Evolutionary conservation across 2,888 invertebrate genomes (phyloP).

Genomic region (Cephus sareptanus): DNA sequence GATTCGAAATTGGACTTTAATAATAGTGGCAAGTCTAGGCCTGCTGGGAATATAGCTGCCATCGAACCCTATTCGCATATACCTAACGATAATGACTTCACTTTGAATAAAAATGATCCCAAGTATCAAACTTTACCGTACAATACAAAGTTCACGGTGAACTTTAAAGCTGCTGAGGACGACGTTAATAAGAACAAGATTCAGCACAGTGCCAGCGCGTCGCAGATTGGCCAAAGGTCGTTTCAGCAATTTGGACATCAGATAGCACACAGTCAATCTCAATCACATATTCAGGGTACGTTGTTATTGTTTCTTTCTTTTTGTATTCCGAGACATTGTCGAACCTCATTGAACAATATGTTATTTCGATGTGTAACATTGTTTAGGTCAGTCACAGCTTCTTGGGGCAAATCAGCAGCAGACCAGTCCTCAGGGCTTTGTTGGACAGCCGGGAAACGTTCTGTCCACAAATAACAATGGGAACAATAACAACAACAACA

Average conservation of each 20-base stretch:
- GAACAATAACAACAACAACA: constrained; percentile 38
- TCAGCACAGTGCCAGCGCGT: constrained; percentile 62
- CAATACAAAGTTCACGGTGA: constrained; percentile 84
- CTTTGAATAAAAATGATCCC: constrained; percentile 85
- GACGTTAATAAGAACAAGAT: constrained; percentile 62
- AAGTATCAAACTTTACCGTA: constrained; percentile 93
- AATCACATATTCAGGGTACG: constrained; percentile 61
- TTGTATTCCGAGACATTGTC: background rate
- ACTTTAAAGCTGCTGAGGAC: constrained; percentile 66
- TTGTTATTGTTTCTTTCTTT: background rate
- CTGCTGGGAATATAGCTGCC: constrained; percentile 85
- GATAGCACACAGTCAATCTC: constrained; percentile 63
- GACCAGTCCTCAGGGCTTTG: constrained; percentile 46
- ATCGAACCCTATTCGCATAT: constrained; percentile 90
- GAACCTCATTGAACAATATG: background rate
- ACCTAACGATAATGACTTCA: constrained; percentile 77
- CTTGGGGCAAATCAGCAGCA: constrained; percentile 41
- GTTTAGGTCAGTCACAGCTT: constrained; percentile 35
- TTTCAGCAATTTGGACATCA: constrained; percentile 61
- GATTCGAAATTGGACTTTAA: constrained; percentile 64
- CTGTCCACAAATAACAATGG: constrained; percentile 47
- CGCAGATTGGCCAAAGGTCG: constrained; percentile 58
- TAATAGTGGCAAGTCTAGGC: constrained; percentile 63
- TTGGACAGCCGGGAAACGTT: constrained; percentile 30
- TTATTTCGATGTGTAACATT: background rate